Percentiles rank a stretch among this genome's conserved stretches.
These are phyloP conservation scores for Molossus alvarezi DNA, from an alignment of 2,797 vertebrate species.

Conservation along the genomic window DNA sequence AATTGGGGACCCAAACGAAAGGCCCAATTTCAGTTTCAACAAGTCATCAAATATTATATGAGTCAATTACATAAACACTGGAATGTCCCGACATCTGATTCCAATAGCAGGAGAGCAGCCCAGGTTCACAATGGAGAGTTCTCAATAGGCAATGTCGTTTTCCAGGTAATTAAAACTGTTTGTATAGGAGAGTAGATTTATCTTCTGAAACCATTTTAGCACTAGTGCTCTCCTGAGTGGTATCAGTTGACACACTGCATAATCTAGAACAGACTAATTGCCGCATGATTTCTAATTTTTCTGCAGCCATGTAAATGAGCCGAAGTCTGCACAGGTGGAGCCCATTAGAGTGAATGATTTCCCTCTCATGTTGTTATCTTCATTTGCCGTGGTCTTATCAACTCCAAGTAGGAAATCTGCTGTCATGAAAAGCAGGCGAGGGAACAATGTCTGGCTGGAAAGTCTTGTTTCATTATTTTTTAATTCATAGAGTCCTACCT, in stretches of 20 bases:
- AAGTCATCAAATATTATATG: conserved; percentile 89
- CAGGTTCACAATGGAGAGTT: conserved; percentile 90
- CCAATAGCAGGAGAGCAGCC: conserved; percentile 88
- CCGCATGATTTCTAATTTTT: conserved; percentile 93
- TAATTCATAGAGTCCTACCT: conserved; percentile 97
- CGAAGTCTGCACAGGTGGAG: conserved; percentile 92
- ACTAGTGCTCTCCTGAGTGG: conserved; percentile 92
- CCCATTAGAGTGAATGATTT: conserved; percentile 93
- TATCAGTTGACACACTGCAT: conserved; percentile 93
- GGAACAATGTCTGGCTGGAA: conserved; percentile 95
- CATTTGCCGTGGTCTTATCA: conserved; percentile 93
- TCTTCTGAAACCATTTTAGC: conserved; percentile 93
- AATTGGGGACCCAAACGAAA: conserved; percentile 83
- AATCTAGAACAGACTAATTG: conserved; percentile 94
- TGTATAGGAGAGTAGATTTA: conserved; percentile 92
- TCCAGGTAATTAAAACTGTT: conserved; percentile 94
- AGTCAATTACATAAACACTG: conserved; percentile 91
- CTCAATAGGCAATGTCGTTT: conserved; percentile 91
- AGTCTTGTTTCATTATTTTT: conserved; percentile 98
- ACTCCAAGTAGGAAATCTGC: conserved; percentile 91
- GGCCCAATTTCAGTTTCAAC: conserved; percentile 86
- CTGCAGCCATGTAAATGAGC: conserved; percentile 93
- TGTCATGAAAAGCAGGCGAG: conserved; percentile 91
- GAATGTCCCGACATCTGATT: conserved; percentile 91
- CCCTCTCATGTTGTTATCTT: conserved; percentile 92